Conservation (phyloP, 92 coral and sea anemone species). For the Epizoanthus stellaris region DNA sequence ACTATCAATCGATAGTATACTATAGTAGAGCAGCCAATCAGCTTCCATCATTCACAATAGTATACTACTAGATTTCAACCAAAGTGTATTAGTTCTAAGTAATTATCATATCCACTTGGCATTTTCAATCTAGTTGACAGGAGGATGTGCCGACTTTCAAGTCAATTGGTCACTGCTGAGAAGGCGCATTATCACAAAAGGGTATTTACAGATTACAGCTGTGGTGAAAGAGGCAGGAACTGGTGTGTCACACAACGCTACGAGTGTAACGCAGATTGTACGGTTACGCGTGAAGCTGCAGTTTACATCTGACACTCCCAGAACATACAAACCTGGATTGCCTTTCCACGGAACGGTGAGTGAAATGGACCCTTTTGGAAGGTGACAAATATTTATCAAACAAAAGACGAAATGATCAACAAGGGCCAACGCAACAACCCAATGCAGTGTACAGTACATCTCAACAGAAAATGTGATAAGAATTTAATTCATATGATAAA, state of each 20-base stretch:
- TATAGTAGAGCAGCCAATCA: no score
- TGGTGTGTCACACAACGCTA: constrained; percentile 11
- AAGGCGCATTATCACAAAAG: no score
- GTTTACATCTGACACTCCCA: constrained; percentile 21
- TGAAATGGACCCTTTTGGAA: not conserved
- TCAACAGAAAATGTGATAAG: no score
- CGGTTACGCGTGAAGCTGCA: not conserved
- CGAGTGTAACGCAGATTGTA: not conserved
- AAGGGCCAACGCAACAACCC: not conserved
- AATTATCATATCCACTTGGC: not conserved
- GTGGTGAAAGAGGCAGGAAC: not conserved
- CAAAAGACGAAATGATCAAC: not conserved
- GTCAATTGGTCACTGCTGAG: not conserved
- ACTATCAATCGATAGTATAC: no score
- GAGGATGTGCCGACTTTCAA: not conserved
- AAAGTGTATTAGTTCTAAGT: no score
- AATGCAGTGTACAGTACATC: no score
- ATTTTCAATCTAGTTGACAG: constrained; percentile 5
- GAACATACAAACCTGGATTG: constrained; percentile 10
- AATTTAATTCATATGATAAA: no score
- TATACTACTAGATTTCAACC: no score
- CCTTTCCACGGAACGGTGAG: constrained; percentile 15
- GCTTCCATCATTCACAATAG: no score
- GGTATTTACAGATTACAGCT: not conserved
- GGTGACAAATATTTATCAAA: no score